phyloP scores from a whole-genome alignment of 2,888 invertebrate genomes.

The Xanthorhoe spadicearia region DNA sequence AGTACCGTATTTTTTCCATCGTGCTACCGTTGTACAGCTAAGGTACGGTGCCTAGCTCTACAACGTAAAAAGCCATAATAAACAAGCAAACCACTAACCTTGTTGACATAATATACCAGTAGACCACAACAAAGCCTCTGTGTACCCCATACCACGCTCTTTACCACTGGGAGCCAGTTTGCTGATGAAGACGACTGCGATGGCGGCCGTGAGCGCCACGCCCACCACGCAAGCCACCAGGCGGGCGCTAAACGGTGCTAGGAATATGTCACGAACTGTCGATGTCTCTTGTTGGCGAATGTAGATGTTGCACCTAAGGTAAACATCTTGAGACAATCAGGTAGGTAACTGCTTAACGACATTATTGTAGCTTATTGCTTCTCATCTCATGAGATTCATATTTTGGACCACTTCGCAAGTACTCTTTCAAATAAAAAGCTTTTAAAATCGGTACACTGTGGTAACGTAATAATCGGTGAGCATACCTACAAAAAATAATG shows the following conservation, averaged over 20 bases:
- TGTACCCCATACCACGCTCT: constrained; percentile 65
- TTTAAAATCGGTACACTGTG: too few species aligned
- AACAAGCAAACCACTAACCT: constrained; percentile 66
- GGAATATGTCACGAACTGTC: constrained; percentile 86
- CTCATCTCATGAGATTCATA: too few species aligned
- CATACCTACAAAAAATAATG: too few species aligned
- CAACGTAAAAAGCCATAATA: not conserved
- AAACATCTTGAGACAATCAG: not conserved
- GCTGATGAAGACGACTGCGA: constrained; percentile 79
- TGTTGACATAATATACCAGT: constrained; percentile 87
- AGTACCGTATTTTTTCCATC: too few species aligned
- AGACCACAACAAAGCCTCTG: constrained; percentile 86
- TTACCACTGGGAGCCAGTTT: constrained; percentile 72
- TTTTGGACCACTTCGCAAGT: too few species aligned
- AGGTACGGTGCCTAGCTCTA: too few species aligned
- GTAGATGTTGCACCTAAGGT: constrained; percentile 85
- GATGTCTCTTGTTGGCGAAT: constrained; percentile 86
- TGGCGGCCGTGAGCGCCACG: constrained; percentile 77
- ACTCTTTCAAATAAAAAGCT: too few species aligned
- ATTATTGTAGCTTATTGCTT: not conserved
- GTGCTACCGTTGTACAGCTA: too few species aligned
- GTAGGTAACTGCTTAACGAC: not conserved
- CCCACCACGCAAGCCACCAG: constrained; percentile 82
- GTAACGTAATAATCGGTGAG: too few species aligned
- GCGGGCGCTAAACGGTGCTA: constrained; percentile 85